Base-by-base conservation (phyloP, 2,888 invertebrate genomes). In the Pachliopta kotzebuea region DNA sequence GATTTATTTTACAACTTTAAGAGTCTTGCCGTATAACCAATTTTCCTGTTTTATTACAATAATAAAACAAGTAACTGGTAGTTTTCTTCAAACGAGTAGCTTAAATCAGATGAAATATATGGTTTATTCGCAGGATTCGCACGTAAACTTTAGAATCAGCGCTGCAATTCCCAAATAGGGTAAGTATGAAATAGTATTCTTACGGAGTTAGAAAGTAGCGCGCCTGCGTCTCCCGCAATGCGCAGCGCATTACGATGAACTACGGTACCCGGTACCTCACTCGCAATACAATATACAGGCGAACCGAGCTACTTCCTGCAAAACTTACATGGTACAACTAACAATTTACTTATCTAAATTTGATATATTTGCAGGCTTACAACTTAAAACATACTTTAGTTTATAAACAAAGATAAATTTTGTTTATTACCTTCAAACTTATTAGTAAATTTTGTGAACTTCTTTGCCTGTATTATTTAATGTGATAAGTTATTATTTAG, bases 121-220 rank as follows among this genome's bases (percentile, higher is more conserved):
- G 45, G 63, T 64, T 58, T 60, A 68, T 67, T 69, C 67, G 61
- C 54, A 53, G 56, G 66, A 71, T 69, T 63, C 71, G 71, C 74
- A 71, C 72, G 71, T 71, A 70, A 81, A 82, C 74, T 84, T 81
- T 74, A 75, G 72, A 74, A 76, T 72, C 75, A 78, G 71, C 67
- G 67, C 66, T 72, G 73, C 75, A 74, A 71, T 76, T 76, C 71
- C 73, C 70, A 72, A 72, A 75, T 76, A 67, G 71, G 74, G 73
- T 74, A 77, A 78, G 74, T 80, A 79, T 78, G 77, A 79, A 78
- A 76, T 78, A 80, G 72, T 76, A 72, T 68, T 70, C 63, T 74
- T 71, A 70, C 73, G 69, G 68, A 66, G 69, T 72, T 67, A 63
- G 63, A 70, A 69, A 66, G 58, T 59, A 24, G 54, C 50, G 53